Conservation (phyloP, 2,888 invertebrate species). For the Cantharis rufa region DNA sequence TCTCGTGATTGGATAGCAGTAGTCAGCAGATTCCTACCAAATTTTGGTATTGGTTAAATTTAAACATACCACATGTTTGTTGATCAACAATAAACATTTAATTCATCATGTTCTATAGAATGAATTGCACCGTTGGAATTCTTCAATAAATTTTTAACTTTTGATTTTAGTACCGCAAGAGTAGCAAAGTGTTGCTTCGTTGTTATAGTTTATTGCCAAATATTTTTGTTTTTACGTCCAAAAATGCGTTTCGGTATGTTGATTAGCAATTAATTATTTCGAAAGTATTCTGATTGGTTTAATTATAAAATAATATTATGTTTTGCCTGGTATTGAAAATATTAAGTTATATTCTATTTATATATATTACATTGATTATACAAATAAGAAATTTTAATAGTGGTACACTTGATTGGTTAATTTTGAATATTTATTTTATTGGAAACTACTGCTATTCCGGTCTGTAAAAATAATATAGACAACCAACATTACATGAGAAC, state of each 20-base stretch:
- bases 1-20: not conserved
- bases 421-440: not conserved
- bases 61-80: slow-evolving; percentile 36
- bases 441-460: not conserved
- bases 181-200: not conserved
- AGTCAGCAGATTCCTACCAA: slow-evolving; percentile 34
- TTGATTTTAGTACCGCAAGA: not conserved
- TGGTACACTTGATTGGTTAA: not conserved
- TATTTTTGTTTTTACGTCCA: not conserved
- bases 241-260: not conserved
- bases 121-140: slow-evolving; percentile 5
- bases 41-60: slow-evolving; percentile 29
- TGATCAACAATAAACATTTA: slow-evolving; percentile 7
- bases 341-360: too few relatives aligned
- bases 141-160: not conserved
- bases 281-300: not conserved
- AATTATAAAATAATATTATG: not conserved
- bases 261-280: not conserved
- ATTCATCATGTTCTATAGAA: slow-evolving; percentile 7
- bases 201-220: not conserved
- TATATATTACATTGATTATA: too few relatives aligned
- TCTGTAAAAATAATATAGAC: not conserved
- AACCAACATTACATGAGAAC: not conserved
- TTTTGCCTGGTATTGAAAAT: too few relatives aligned
- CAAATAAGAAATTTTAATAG: not conserved